phyloP scores from a whole-genome alignment of 2,113 vertebrate species.

The Diphyllodes magnificus region DNA sequence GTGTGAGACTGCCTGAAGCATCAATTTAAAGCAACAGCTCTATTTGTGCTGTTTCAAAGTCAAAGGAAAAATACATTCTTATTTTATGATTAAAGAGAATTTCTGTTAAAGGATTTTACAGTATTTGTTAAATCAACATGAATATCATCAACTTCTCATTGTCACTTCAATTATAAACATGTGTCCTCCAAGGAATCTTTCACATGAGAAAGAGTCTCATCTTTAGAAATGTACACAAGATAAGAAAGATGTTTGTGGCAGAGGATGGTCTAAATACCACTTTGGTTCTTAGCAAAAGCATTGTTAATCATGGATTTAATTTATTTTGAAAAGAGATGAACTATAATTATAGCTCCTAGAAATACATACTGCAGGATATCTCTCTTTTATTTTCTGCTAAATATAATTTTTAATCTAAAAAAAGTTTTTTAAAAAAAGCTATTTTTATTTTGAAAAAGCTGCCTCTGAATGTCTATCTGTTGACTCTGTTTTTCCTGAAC shows the following conservation, averaged over 20 bases:
- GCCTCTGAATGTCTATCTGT: not conserved
- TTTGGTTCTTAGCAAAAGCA: not conserved
- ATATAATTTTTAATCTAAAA: not conserved
- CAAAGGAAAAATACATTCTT: not conserved
- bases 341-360: not conserved
- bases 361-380: not conserved
- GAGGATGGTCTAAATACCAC: not conserved
- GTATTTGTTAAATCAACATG: not conserved
- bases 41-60: not conserved
- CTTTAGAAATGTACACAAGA: not conserved
- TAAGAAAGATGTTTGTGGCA: not conserved
- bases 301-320: constrained; percentile 2
- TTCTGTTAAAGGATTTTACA: not conserved
- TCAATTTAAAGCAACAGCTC: not conserved
- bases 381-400: not conserved
- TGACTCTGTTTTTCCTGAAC: not conserved
- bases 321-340: not conserved
- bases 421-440: not conserved
- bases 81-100: not conserved
- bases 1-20: constrained; percentile 4
- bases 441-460: not conserved
- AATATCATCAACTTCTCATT: not conserved
- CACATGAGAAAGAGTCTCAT: not conserved
- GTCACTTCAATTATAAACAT: not conserved
- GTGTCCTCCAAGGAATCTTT: not conserved